Conservation (phyloP, 1,140 invertebrate species). For the Apis cerana region DNA sequence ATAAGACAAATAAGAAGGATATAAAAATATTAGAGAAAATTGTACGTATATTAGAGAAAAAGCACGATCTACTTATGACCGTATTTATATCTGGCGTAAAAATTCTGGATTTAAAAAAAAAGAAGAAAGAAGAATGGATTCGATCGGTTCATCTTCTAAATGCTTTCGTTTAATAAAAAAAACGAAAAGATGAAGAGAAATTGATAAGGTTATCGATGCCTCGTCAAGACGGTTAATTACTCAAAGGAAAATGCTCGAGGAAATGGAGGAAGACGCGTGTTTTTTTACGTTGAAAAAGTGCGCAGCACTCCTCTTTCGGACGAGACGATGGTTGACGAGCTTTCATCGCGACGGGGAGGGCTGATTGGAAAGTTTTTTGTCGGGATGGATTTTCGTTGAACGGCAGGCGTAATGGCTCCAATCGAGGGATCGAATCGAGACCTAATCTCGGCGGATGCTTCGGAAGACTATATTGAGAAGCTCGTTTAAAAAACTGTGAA, state of each 20-base stretch:
- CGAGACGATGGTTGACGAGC: not conserved
- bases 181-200: constrained; percentile 23
- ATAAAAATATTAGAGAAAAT: no score
- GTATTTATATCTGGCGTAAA: no score
- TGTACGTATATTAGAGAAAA: no score
- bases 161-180: not conserved
- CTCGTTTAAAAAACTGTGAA: no score
- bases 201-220: constrained; percentile 50
- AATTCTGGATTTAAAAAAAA: no score
- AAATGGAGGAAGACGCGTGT: not conserved
- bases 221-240: constrained; percentile 50
- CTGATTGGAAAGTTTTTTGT: constrained; percentile 15
- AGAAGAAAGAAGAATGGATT: no score
- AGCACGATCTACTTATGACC: no score
- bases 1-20: no score
- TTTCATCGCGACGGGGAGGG: not conserved
- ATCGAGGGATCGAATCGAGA: not conserved
- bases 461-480: not conserved
- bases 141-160: no score
- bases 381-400: constrained; percentile 8
- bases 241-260: constrained; percentile 23
- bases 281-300: not conserved
- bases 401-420: not conserved
- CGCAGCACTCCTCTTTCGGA: not conserved
- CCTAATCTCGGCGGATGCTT: not conserved